These are phyloP conservation scores for Macrostomum lignano DNA, from an alignment of 1,140 invertebrate species.

Conservation along the genomic window DNA sequence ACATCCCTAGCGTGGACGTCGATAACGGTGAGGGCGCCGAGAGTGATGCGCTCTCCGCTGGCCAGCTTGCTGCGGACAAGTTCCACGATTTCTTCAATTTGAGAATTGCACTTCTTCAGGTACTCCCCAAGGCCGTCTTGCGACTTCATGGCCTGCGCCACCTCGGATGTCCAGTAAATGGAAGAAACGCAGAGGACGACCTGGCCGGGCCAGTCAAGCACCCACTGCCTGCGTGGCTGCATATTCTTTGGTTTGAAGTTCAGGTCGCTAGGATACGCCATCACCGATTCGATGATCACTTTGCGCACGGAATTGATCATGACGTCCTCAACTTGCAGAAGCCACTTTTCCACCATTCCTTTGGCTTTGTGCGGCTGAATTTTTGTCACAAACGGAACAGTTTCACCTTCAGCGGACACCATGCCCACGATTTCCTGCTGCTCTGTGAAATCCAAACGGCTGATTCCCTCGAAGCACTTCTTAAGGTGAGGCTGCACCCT, in stretches of 20 bases:
- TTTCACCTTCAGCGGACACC: constrained; percentile 57
- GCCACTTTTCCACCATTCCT: constrained; percentile 31
- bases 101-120: constrained; percentile 17
- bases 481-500: constrained; percentile 29
- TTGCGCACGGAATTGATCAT: constrained; percentile 26
- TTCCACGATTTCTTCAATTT: constrained; percentile 26
- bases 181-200: constrained; percentile 10
- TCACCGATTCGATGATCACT: constrained; percentile 18
- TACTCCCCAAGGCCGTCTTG: constrained; percentile 17
- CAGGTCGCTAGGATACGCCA: no score
- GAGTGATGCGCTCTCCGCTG: constrained; percentile 18
- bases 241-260: no score
- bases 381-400: constrained; percentile 43
- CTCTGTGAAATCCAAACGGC: constrained; percentile 28
- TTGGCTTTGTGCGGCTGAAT: constrained; percentile 63
- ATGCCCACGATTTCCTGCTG: constrained; percentile 60
- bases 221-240: constrained; percentile 22
- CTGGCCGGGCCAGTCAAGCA: constrained; percentile 28
- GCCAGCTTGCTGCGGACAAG: constrained; percentile 26
- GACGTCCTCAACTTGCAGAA: constrained; percentile 26
- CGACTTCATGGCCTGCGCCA: not conserved
- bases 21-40: constrained; percentile 27
- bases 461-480: constrained; percentile 37
- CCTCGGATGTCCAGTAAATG: constrained; percentile 6
- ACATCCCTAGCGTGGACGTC: constrained; percentile 43